Conservation (phyloP, 2,888 invertebrate genomes). For the Brenthis ino region DNA sequence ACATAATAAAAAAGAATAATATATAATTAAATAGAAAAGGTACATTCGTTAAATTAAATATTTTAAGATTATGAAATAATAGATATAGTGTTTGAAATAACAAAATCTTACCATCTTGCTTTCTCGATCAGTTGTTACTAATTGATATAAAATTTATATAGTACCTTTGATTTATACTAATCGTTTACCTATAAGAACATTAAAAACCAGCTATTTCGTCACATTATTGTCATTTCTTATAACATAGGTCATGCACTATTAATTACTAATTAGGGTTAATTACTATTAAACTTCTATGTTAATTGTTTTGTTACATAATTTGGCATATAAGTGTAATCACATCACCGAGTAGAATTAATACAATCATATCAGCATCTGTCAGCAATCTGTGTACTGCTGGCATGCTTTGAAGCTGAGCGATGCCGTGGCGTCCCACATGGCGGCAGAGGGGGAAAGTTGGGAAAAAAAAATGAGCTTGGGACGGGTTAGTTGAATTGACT, state of each 20-base stretch:
- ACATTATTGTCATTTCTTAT: neutral
- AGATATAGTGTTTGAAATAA: neutral
- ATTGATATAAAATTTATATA: neutral
- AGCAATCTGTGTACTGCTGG: too few species aligned
- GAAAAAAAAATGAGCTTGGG: too few species aligned
- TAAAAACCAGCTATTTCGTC: neutral
- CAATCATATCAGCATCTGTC: too few species aligned
- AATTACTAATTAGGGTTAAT: slow-evolving; percentile 2
- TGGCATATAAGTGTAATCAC: neutral
- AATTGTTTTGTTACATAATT: slow-evolving; percentile 1
- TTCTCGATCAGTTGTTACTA: neutral
- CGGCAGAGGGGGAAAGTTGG: too few species aligned
- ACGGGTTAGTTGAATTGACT: too few species aligned
- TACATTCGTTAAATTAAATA: neutral
- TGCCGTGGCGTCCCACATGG: too few species aligned
- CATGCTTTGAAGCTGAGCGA: too few species aligned
- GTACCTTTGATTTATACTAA: slow-evolving; percentile 8
- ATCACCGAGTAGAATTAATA: too few species aligned
- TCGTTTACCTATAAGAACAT: neutral
- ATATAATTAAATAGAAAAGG: neutral
- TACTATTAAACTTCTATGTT: slow-evolving; percentile 4
- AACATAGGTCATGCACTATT: neutral
- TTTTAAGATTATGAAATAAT: neutral
- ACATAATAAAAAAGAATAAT: neutral
- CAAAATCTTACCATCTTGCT: slow-evolving; percentile 24